Evolutionary conservation across 2,113 vertebrate genomes (phyloP).

Genomic region (Oostethus manadensis): DNA sequence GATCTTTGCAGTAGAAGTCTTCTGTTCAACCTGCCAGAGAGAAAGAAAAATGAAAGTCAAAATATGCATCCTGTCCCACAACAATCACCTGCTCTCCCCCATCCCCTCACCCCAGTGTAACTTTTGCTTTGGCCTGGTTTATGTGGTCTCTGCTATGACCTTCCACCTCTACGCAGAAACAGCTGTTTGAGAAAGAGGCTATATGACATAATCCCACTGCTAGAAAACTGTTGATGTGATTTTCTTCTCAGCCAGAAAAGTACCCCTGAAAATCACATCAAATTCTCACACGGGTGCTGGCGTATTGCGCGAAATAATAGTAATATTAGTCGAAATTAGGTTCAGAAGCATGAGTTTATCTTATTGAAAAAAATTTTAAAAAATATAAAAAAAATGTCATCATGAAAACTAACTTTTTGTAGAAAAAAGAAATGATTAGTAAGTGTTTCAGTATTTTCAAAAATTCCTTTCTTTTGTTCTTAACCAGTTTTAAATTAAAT

Average conservation of each 20-base stretch:
- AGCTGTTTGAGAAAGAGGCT: slow-evolving; percentile 57
- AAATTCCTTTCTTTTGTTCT: too few relatives aligned
- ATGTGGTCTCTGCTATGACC: slow-evolving; percentile 48
- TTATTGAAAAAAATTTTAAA: too few relatives aligned
- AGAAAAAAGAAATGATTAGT: too few relatives aligned
- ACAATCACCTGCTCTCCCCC: slow-evolving; percentile 49
- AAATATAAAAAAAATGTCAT: too few relatives aligned
- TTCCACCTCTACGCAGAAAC: slow-evolving; percentile 47
- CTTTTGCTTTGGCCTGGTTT: slow-evolving; percentile 54
- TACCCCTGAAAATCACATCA: background rate
- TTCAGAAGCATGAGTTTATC: background rate
- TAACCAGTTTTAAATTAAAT: too few relatives aligned
- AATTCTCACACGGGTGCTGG: slow-evolving; percentile 4
- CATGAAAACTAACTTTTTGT: too few relatives aligned
- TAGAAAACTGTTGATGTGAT: slow-evolving; percentile 43
- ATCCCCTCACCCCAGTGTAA: slow-evolving; percentile 2
- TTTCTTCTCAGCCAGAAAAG: slow-evolving; percentile 30
- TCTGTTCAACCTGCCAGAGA: slow-evolving; percentile 25
- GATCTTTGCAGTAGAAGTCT: background rate
- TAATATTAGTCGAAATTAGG: slow-evolving; percentile 9
- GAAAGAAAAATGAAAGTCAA: slow-evolving; percentile 20
- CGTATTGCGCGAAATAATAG: too few relatives aligned
- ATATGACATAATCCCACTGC: slow-evolving; percentile 42
- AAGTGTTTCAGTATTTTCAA: too few relatives aligned
- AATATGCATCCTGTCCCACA: slow-evolving; percentile 28